Percentiles rank a stretch among this genome's conserved stretches.
phyloP scores from a whole-genome alignment of 2,113 vertebrate species.

The Nesogale talazaci region DNA sequence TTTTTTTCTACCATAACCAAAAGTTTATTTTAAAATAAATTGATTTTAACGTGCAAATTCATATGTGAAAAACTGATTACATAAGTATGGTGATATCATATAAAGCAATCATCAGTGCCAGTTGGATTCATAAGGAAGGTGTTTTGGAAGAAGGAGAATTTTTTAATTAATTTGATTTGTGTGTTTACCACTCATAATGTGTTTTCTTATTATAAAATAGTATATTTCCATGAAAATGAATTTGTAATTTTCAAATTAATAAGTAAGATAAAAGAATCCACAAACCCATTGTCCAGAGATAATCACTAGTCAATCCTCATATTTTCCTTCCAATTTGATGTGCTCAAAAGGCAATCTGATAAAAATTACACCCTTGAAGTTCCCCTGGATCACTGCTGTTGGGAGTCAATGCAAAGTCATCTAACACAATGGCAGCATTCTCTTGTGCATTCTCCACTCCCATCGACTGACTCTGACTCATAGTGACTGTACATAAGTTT shows the following conservation, averaged over 20 bases:
- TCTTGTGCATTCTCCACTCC: background rate
- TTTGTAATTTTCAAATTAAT: conserved; percentile 62
- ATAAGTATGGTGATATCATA: background rate
- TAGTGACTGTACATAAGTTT: no score
- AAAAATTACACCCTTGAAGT: background rate
- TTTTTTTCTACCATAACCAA: conserved; percentile 4
- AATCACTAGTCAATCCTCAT: background rate
- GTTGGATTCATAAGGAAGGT: conserved; percentile 57
- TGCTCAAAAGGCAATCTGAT: background rate
- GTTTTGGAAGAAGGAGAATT: conserved; percentile 54
- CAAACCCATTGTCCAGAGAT: background rate
- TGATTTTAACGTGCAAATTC: conserved; percentile 65
- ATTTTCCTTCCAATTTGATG: background rate
- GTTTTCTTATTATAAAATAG: conserved; percentile 63
- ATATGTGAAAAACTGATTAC: conserved; percentile 32
- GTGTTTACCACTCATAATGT: conserved; percentile 6
- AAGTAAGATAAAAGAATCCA: conserved; percentile 21
- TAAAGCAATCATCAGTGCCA: conserved; percentile 33
- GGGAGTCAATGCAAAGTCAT: background rate
- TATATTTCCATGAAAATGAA: conserved; percentile 26
- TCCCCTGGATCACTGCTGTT: background rate
- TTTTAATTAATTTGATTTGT: conserved; percentile 60
- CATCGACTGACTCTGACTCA: no score
- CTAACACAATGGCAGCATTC: background rate
- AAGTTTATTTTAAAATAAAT: background rate